Percentiles rank a stretch among this genome's conserved stretches.
Evolutionary conservation across 2,113 vertebrate genomes (phyloP).

Genomic region (Pelmatolapia mariae): DNA sequence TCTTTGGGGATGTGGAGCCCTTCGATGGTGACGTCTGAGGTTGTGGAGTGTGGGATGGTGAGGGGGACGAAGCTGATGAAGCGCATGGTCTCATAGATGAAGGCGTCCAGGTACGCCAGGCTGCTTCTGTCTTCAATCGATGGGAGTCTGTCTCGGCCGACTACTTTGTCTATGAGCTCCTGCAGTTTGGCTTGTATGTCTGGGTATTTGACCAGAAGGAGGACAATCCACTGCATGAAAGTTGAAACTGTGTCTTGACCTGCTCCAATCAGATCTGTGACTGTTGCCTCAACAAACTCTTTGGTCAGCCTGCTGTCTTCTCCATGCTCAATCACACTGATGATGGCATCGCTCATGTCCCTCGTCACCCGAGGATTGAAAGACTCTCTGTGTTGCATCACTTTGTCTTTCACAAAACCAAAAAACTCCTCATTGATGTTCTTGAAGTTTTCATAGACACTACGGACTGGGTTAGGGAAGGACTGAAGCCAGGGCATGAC

Average conservation of each 20-base stretch:
- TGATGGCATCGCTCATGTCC: conserved; percentile 80
- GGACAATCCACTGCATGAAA: conserved; percentile 75
- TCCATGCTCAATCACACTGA: conserved; percentile 67
- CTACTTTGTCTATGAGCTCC: conserved; percentile 75
- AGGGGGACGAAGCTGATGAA: conserved; percentile 85
- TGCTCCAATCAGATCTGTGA: conserved; percentile 80
- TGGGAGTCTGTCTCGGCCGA: conserved; percentile 74
- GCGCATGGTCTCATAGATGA: conserved; percentile 81
- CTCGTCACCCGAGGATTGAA: conserved; percentile 61
- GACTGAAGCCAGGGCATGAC: conserved; percentile 84
- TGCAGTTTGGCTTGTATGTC: conserved; percentile 73
- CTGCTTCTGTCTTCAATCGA: conserved; percentile 62
- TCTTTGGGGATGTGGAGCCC: conserved; percentile 81
- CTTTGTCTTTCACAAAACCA: conserved; percentile 72
- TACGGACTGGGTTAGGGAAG: conserved; percentile 84
- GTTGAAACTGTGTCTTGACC: conserved; percentile 83
- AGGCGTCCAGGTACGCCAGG: conserved; percentile 78
- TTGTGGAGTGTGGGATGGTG: conserved; percentile 86
- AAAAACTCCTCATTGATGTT: conserved; percentile 77
- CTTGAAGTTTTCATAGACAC: conserved; percentile 78
- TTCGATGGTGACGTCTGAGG: conserved; percentile 74
- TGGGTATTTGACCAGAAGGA: conserved; percentile 77
- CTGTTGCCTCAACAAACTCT: conserved; percentile 74
- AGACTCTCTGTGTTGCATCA: conserved; percentile 75
- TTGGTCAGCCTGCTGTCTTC: conserved; percentile 57